Conservation (phyloP, 2,888 invertebrate species). For the Cryptus viduatorius region DNA sequence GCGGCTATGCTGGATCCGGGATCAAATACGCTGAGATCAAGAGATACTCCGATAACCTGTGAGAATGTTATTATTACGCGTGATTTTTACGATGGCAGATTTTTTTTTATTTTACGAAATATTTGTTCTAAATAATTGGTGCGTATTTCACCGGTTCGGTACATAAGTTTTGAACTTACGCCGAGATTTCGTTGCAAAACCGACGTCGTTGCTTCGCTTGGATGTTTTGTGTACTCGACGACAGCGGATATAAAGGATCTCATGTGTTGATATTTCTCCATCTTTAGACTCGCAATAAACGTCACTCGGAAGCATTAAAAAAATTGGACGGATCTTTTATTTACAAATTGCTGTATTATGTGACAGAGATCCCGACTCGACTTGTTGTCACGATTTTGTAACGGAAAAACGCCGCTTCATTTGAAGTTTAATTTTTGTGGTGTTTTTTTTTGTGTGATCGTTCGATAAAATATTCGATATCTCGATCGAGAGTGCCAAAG, state of each 20-base stretch:
- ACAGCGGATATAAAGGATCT: slow-evolving; percentile 80
- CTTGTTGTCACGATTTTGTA: neutral
- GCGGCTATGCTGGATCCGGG: slow-evolving; percentile 88
- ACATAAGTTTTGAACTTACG: slow-evolving; percentile 86
- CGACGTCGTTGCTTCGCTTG: slow-evolving; percentile 79
- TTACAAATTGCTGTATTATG: neutral
- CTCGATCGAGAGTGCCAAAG: slow-evolving; percentile 21
- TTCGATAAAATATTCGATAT: neutral
- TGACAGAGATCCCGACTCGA: neutral
- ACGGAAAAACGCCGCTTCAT: slow-evolving; percentile 32
- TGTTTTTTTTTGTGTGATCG: neutral
- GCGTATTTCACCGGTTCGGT: slow-evolving; percentile 85
- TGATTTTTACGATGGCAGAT: too few species aligned
- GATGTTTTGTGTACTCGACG: slow-evolving; percentile 79
- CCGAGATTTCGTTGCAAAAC: slow-evolving; percentile 81
- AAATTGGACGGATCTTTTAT: neutral
- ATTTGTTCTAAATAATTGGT: slow-evolving; percentile 83
- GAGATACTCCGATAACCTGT: slow-evolving; percentile 88
- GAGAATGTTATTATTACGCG: slow-evolving; percentile 70
- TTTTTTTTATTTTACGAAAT: too few species aligned
- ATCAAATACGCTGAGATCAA: slow-evolving; percentile 89
- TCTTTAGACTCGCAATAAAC: slow-evolving; percentile 30
- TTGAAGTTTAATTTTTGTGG: slow-evolving; percentile 37
- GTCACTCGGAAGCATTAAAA: neutral
- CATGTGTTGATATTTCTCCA: slow-evolving; percentile 81